These are phyloP conservation scores for Ctenopoma multispine DNA, from an alignment of 2,797 vertebrate genomes.

Conservation along the genomic window DNA sequence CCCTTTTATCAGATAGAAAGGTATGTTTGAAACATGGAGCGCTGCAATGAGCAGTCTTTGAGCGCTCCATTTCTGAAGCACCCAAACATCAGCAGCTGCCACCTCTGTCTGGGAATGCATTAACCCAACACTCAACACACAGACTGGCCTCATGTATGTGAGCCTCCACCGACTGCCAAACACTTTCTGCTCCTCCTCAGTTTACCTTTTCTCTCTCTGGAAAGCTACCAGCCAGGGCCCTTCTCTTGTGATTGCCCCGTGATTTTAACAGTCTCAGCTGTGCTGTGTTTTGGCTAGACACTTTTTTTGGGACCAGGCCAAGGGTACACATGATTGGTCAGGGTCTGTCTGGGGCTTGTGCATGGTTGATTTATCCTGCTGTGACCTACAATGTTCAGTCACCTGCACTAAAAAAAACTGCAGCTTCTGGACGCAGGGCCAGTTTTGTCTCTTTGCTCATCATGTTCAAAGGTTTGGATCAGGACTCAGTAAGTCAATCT, in stretches of 20 bases:
- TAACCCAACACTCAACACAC: slow-evolving; percentile 43
- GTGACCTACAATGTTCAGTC: slow-evolving; percentile 43
- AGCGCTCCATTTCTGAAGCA: slow-evolving; percentile 39
- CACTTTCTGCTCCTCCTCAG: slow-evolving; percentile 53
- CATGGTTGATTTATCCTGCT: slow-evolving; percentile 61
- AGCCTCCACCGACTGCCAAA: slow-evolving; percentile 30
- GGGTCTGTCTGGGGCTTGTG: slow-evolving; percentile 58
- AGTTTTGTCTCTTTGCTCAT: slow-evolving; percentile 25
- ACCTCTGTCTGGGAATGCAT: slow-evolving; percentile 47
- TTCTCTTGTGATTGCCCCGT: slow-evolving; percentile 77
- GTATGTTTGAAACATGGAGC: slow-evolving; percentile 37
- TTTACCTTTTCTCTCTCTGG: slow-evolving; percentile 54
- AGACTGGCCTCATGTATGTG: slow-evolving; percentile 33
- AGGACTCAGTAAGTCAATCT: slow-evolving; percentile 1
- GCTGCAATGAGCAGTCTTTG: slow-evolving; percentile 11
- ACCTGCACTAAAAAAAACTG: slow-evolving; percentile 10
- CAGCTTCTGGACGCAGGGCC: slow-evolving; percentile 10
- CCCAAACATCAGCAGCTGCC: slow-evolving; percentile 45
- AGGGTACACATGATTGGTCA: slow-evolving; percentile 67
- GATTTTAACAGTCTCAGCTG: slow-evolving; percentile 79
- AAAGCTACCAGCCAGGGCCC: slow-evolving; percentile 51
- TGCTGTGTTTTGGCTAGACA: slow-evolving; percentile 77
- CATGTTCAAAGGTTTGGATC: slow-evolving; percentile 34
- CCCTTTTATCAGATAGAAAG: slow-evolving; percentile 19
- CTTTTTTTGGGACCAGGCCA: slow-evolving; percentile 60